Conservation (phyloP, 2,888 invertebrate species). For the Microctonus brassicae region DNA sequence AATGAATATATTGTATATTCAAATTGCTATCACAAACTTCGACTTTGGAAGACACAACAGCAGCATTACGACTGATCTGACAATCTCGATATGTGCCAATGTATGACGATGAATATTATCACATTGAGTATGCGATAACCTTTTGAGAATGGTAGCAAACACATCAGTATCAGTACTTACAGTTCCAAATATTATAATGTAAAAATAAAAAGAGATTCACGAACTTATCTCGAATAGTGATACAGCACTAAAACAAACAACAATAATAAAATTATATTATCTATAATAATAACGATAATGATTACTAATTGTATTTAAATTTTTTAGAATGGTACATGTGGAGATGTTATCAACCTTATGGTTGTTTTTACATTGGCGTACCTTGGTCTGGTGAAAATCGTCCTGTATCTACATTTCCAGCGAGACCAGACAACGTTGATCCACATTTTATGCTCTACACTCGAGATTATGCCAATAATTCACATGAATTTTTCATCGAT, state of each 20-base stretch:
- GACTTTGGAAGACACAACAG: constrained; percentile 47
- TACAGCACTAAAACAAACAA: no score
- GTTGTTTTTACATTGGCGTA: constrained; percentile 83
- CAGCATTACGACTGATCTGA: neutral
- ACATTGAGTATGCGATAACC: constrained; percentile 46
- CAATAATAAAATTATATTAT: neutral
- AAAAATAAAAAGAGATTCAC: no score
- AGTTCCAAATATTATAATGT: neutral
- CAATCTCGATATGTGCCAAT: neutral
- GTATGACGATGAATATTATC: neutral
- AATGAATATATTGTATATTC: neutral
- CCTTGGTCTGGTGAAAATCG: constrained; percentile 85
- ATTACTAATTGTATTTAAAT: no score
- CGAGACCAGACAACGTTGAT: constrained; percentile 77
- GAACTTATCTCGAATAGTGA: neutral
- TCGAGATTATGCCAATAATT: constrained; percentile 70
- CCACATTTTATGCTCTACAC: constrained; percentile 76
- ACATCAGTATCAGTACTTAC: neutral
- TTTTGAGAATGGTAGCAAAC: constrained; percentile 35
- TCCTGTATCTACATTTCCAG: constrained; percentile 85
- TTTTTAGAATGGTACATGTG: constrained; percentile 66
- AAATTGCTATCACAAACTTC: neutral
- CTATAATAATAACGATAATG: neutral
- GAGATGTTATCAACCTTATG: constrained; percentile 84
- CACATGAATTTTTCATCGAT: constrained; percentile 78